Evolutionary conservation across 2,888 invertebrate species (phyloP).

Genomic region (Andrena haemorrhoa): DNA sequence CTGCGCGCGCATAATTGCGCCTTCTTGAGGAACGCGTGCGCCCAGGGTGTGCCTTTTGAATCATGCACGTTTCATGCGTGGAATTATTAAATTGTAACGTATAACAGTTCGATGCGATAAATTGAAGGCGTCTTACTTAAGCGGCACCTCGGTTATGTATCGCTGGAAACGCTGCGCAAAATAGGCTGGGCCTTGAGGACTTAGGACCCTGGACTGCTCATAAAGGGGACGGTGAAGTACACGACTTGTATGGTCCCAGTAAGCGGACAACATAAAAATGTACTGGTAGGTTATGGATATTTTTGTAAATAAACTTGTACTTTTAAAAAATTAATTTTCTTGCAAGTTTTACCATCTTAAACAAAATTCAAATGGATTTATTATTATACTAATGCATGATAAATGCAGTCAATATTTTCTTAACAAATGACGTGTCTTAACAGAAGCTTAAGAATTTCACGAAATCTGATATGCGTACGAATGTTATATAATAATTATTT

Average conservation of each 20-base stretch:
- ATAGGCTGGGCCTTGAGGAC: neutral
- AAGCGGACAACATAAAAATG: no score
- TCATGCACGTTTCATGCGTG: conserved; percentile 36
- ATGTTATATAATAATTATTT: no score
- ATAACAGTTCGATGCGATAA: conserved; percentile 44
- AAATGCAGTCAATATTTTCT: no score
- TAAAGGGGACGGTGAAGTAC: neutral
- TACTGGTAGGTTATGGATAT: no score
- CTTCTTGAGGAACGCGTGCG: conserved; percentile 38
- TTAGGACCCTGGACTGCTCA: neutral
- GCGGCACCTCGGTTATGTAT: neutral
- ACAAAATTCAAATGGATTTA: no score
- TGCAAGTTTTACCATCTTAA: no score
- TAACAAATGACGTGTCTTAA: no score
- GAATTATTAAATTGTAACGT: conserved; percentile 51
- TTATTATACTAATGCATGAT: no score
- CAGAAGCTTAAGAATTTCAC: no score
- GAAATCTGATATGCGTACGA: no score
- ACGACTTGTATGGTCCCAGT: neutral
- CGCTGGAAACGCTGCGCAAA: neutral
- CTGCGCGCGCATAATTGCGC: conserved; percentile 44
- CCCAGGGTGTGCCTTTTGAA: conserved; percentile 44
- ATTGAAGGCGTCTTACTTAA: conserved; percentile 36
- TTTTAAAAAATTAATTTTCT: no score
- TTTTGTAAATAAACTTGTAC: no score